These are phyloP conservation scores for Musca vetustissima DNA, from an alignment of 1,140 invertebrate species.

Conservation along the genomic window DNA sequence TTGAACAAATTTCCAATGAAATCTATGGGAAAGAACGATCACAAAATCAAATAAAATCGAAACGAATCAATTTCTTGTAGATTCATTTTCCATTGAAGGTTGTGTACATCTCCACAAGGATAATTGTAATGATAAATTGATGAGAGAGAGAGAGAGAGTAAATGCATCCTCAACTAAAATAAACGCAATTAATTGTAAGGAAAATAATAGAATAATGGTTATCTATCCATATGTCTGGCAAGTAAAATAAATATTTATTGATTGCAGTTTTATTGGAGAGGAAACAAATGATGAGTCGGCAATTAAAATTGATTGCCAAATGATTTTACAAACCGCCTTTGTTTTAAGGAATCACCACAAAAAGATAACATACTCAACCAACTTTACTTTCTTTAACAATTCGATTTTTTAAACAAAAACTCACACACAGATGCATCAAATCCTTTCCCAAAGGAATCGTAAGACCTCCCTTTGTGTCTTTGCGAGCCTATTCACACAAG, in stretches of 20 bases:
- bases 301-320: conserved; percentile 24
- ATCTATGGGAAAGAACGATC: too few species aligned
- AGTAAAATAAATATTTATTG: conserved; percentile 18
- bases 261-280: conserved; percentile 17
- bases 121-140: conserved; percentile 16
- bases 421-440: background rate
- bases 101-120: background rate
- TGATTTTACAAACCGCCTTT: conserved; percentile 18
- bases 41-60: background rate
- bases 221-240: background rate
- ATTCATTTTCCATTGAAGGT: background rate
- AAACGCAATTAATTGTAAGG: background rate
- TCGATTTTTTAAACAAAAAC: too few species aligned
- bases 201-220: background rate
- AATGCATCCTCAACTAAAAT: background rate
- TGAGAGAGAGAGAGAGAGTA: background rate
- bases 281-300: conserved; percentile 15
- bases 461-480: too few species aligned
- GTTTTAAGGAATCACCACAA: background rate
- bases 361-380: background rate
- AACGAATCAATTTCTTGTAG: background rate
- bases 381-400: too few species aligned
- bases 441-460: background rate
- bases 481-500: too few species aligned
- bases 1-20: background rate